phyloP scores from a whole-genome alignment of 2,888 invertebrate species.

The Leptura quadrifasciata region DNA sequence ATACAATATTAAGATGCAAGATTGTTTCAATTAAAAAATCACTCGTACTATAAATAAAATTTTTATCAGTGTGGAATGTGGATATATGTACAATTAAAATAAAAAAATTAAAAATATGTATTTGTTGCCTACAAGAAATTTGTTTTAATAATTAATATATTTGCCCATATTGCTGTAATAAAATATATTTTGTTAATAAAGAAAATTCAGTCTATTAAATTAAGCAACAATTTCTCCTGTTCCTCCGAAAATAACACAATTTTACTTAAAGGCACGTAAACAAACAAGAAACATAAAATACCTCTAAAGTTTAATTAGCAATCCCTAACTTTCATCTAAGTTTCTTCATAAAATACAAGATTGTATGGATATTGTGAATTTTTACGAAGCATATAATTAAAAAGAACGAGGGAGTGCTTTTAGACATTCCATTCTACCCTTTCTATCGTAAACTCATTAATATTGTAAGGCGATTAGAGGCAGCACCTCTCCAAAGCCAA shows the following conservation, averaged over 20 bases:
- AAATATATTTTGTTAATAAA: too few species aligned
- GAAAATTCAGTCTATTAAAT: background rate
- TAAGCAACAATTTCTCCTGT: slow-evolving; percentile 31
- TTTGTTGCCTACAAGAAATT: too few species aligned
- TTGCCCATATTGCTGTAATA: too few species aligned
- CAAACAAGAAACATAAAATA: slow-evolving; percentile 45
- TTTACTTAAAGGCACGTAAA: slow-evolving; percentile 30
- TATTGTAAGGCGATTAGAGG: slow-evolving; percentile 49
- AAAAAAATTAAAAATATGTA: too few species aligned
- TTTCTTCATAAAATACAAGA: slow-evolving; percentile 53
- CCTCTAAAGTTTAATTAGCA: slow-evolving; percentile 56
- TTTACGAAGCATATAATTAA: slow-evolving; percentile 48
- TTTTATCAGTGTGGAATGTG: too few species aligned
- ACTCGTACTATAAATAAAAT: too few species aligned
- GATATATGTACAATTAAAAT: too few species aligned
- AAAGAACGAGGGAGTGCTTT: slow-evolving; percentile 47
- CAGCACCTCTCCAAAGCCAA: slow-evolving; percentile 24
- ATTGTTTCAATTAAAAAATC: too few species aligned
- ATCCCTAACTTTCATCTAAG: slow-evolving; percentile 45
- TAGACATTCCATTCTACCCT: slow-evolving; percentile 46
- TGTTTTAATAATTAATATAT: too few species aligned
- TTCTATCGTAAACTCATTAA: slow-evolving; percentile 47
- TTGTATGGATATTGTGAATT: slow-evolving; percentile 55
- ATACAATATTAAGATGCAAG: too few species aligned
- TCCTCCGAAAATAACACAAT: background rate